These are phyloP conservation scores for Listronotus oregonensis DNA, from an alignment of 1,140 invertebrate species.

Conservation along the genomic window DNA sequence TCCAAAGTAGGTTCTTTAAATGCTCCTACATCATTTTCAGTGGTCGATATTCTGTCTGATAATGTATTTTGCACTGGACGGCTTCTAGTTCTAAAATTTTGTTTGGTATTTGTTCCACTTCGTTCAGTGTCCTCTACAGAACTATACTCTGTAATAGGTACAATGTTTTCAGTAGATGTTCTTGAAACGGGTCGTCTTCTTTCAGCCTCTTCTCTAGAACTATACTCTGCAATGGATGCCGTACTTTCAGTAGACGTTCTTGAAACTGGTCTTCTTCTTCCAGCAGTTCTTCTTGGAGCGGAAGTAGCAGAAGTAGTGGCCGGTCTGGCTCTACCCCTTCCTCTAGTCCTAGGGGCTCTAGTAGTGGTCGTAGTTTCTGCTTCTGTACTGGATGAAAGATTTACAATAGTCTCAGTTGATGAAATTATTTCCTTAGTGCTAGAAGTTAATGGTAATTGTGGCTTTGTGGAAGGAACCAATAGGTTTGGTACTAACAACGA, in stretches of 20 bases:
- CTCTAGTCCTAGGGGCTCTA: constrained; percentile 40
- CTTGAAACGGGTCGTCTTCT: constrained; percentile 41
- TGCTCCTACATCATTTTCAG: constrained; percentile 25
- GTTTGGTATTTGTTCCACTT: constrained; percentile 46
- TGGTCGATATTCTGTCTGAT: constrained; percentile 35
- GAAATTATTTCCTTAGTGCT: neutral
- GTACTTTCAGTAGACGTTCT: constrained; percentile 53
- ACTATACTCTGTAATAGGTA: constrained; percentile 59
- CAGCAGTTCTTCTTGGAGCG: constrained; percentile 33
- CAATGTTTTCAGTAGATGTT: constrained; percentile 53
- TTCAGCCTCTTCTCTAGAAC: constrained; percentile 44
- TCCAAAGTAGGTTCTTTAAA: constrained; percentile 31
- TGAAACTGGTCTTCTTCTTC: constrained; percentile 38
- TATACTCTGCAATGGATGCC: constrained; percentile 59
- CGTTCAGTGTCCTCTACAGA: constrained; percentile 45
- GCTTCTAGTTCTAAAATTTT: constrained; percentile 47
- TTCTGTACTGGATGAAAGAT: constrained; percentile 51
- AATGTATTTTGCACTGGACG: constrained; percentile 34
- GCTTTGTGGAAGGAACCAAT: constrained; percentile 40
- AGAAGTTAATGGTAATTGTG: neutral
- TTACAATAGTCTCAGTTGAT: constrained; percentile 8
- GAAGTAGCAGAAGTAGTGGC: constrained; percentile 27
- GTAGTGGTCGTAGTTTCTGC: constrained; percentile 58
- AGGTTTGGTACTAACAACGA: constrained; percentile 47
- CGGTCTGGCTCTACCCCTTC: constrained; percentile 43